Base-by-base conservation (phyloP, 2,113 vertebrate species). In the Nesogale talazaci region DNA sequence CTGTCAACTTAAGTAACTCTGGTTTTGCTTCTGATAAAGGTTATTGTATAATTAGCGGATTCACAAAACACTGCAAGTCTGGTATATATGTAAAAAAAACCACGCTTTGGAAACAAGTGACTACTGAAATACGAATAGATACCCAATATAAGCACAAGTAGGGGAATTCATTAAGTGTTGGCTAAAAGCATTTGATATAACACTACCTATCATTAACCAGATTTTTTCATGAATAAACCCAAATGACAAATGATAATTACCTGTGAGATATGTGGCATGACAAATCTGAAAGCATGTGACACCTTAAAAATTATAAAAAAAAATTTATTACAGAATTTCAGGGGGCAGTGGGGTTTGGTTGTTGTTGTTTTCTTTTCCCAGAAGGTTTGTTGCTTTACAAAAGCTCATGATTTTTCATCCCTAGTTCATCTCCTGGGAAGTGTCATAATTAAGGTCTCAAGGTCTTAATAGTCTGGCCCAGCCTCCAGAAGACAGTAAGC, bases 241-340 rank as follows among this genome's bases (percentile, higher is more conserved):
- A 96, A 96, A 96, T 96, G 96, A 97, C 89, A 95, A 97, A 97
- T 92, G 94, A 96, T 96, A 96, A 96, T 95, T 97, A 90, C 95
- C 92, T 95, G 78, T 90, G 96, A 97, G 75, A 86, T 75, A 94
- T 97, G 90, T 95, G 72, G 86, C 76, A 34, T 77, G 82, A 88
- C 70, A 86, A 92, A 3, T 0, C 61, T 83, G 94, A 93, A 96
- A 96, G 94, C 63, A 83, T 23, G 46, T 91, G 92, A 94, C 82
- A 70, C 89, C 36, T 85, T 88, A n/a, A n/a, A n/a, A n/a, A n/a
- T n/a, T n/a, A n/a, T n/a, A n/a, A n/a, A n/a, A n/a, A n/a, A n/a
- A n/a, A n/a, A n/a, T n/a, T n/a, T n/a, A n/a, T 94, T 78, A 94
- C 27, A 80, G 46, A 74, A 36, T 82, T 88, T 97, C 88, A 95